Evolutionary conservation across 2,797 vertebrate genomes (phyloP).

Genomic region (Myoxocephalus aenaeus): DNA sequence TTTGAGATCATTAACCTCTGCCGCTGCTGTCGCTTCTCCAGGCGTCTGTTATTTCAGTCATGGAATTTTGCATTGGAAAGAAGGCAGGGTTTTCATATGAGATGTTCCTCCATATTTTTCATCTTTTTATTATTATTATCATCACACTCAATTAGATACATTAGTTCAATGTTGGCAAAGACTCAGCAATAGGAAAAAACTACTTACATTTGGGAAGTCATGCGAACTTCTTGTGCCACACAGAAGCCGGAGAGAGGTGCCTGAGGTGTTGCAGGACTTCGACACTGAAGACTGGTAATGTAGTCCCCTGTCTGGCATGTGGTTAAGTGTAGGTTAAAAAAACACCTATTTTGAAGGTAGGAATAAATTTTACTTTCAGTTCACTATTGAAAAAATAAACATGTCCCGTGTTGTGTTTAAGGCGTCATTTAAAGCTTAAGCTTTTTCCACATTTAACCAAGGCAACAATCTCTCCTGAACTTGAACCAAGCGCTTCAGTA

Average conservation of each 20-base stretch:
- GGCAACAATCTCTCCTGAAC: neutral
- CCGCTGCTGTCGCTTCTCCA: conserved; percentile 16
- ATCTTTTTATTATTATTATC: neutral
- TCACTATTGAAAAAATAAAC: neutral
- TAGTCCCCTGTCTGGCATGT: neutral
- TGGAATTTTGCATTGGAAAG: neutral
- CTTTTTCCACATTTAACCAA: conserved; percentile 2
- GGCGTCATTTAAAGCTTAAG: neutral
- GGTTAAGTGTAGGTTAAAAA: neutral
- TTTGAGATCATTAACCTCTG: conserved; percentile 59
- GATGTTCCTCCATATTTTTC: neutral
- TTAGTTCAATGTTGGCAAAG: neutral
- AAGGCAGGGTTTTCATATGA: neutral
- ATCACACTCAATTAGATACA: neutral
- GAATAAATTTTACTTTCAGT: neutral
- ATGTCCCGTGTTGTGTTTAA: neutral
- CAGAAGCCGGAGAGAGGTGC: neutral
- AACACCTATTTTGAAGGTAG: neutral
- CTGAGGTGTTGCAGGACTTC: neutral
- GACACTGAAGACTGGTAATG: conserved; percentile 2
- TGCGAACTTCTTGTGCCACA: neutral
- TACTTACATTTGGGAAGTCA: neutral
- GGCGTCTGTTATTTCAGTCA: conserved; percentile 29
- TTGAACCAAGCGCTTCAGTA: neutral
- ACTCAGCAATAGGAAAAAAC: neutral